phyloP scores from a whole-genome alignment of 2,888 invertebrate species.

The Phyllotreta striolata region DNA sequence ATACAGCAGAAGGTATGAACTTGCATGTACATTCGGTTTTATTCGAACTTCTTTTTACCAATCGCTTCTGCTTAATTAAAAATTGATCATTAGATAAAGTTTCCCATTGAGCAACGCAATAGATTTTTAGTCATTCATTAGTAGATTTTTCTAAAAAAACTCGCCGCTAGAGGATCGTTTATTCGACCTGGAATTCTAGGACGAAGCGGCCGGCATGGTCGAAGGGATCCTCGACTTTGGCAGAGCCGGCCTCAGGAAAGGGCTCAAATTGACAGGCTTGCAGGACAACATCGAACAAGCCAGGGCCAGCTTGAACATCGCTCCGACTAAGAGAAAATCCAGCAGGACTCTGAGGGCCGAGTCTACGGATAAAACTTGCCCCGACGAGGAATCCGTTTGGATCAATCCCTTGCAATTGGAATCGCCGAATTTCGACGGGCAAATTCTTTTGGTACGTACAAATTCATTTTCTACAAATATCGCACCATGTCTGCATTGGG shows the following conservation, averaged over 20 bases:
- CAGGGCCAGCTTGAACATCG: slow-evolving; percentile 40
- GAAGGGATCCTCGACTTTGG: slow-evolving; percentile 71
- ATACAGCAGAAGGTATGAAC: slow-evolving; percentile 38
- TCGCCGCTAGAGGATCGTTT: not conserved
- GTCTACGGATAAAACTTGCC: slow-evolving; percentile 45
- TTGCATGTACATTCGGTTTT: slow-evolving; percentile 29
- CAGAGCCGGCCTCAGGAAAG: slow-evolving; percentile 69
- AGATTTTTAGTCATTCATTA: not conserved
- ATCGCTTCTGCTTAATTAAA: slow-evolving; percentile 2
- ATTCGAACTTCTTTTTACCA: slow-evolving; percentile 1
- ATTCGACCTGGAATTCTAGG: slow-evolving; percentile 58
- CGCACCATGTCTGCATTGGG: no score
- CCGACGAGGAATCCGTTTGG: slow-evolving; percentile 55
- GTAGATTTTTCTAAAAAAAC: slow-evolving; percentile 4
- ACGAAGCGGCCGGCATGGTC: slow-evolving; percentile 71
- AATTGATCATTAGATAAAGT: not conserved
- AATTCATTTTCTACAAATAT: slow-evolving; percentile 1
- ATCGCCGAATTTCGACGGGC: slow-evolving; percentile 54
- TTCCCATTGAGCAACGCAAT: not conserved
- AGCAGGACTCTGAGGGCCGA: slow-evolving; percentile 40
- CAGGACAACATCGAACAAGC: slow-evolving; percentile 62
- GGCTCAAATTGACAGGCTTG: slow-evolving; percentile 66
- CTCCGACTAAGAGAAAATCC: slow-evolving; percentile 36
- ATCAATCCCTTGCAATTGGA: slow-evolving; percentile 56
- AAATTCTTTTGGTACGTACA: slow-evolving; percentile 53